Evolutionary conservation across 2,113 vertebrate species (phyloP), one percentile per base, ranked within the genome.

Genomic region (Halcyon malimbica): DNA sequence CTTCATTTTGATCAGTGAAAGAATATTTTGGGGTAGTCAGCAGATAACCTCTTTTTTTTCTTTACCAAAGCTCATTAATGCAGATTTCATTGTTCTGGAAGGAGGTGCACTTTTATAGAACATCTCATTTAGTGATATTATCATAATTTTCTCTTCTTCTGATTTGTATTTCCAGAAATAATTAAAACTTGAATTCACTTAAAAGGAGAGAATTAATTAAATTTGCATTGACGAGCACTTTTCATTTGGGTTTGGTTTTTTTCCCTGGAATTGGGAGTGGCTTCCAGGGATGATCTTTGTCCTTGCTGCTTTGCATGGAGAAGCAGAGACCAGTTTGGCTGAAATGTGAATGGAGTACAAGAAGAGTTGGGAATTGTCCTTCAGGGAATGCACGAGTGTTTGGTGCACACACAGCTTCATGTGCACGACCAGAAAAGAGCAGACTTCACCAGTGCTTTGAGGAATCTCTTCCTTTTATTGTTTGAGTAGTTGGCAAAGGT

Each of bases 261-360:
- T 92, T 92, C 42, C 71, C 35, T 94, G 83, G 77, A 89, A 42
- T 2, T 71, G 87, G 87, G 91, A 96, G 95, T 60, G 89, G 70
- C 60, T 56, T 9, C 39, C 28, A 23, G 24, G 37, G 12, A 26
- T 91, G 83, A 95, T 94, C 91, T 96, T 96, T 95, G 96, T 71
- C 87, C 91, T 95, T 82, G 16, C 50, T 48, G 35, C 75, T 94
- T 95, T 87, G 35, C 42, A 17, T 35, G 68, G 62, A 7, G 48
- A 94, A 75, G 33, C 64, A 87, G 77, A 84, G 77, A 87, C 73
- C 35, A 48, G 39, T 82, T 84, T 0, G 1, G 69, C 37, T 87
- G 69, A 95, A 39, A 81, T 63, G 77, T 71, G 51, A 75, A 82
- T 56, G 77, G 65, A 79, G 0, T 26, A 31, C 17, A 68, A 87